Evolutionary conservation across 2,113 vertebrate genomes (phyloP).

Genomic region (Sprattus sprattus): DNA sequence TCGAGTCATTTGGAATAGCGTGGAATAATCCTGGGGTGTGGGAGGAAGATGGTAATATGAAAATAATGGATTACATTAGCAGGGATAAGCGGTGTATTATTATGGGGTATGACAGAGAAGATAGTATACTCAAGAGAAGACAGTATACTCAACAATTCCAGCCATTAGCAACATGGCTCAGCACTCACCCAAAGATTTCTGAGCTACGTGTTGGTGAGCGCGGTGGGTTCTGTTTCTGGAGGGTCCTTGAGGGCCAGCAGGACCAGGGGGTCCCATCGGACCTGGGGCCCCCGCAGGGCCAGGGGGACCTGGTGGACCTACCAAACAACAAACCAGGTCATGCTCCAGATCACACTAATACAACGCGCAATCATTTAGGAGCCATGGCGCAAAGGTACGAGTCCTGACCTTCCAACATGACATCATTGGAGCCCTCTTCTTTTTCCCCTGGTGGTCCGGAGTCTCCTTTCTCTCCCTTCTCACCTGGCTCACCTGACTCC

Average conservation of each 20-base stretch:
- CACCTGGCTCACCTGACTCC: slow-evolving; percentile 53
- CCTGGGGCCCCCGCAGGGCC: slow-evolving; percentile 73
- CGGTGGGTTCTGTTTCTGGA: slow-evolving; percentile 73
- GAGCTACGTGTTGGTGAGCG: slow-evolving; percentile 59
- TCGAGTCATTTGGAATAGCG: slow-evolving; percentile 76
- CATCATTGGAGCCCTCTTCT: slow-evolving; percentile 75
- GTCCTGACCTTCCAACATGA: slow-evolving; percentile 64
- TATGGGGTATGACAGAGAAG: background rate
- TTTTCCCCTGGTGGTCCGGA: slow-evolving; percentile 82
- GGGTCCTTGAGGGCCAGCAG: slow-evolving; percentile 69
- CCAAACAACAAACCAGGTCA: background rate
- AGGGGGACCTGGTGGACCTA: slow-evolving; percentile 67
- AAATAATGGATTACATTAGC: background rate
- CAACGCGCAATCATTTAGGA: no score
- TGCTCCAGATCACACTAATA: background rate
- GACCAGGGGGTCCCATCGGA: slow-evolving; percentile 70
- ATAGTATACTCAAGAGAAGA: background rate
- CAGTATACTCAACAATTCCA: no score
- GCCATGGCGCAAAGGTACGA: background rate
- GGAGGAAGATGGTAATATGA: background rate
- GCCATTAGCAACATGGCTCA: no score
- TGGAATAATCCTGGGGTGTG: slow-evolving; percentile 68
- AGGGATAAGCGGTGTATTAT: background rate
- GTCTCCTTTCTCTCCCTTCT: slow-evolving; percentile 73
- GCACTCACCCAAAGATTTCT: slow-evolving; percentile 60